Evolutionary conservation across 2,888 invertebrate genomes (phyloP).

Genomic region (Acanthosepion lycidas): DNA sequence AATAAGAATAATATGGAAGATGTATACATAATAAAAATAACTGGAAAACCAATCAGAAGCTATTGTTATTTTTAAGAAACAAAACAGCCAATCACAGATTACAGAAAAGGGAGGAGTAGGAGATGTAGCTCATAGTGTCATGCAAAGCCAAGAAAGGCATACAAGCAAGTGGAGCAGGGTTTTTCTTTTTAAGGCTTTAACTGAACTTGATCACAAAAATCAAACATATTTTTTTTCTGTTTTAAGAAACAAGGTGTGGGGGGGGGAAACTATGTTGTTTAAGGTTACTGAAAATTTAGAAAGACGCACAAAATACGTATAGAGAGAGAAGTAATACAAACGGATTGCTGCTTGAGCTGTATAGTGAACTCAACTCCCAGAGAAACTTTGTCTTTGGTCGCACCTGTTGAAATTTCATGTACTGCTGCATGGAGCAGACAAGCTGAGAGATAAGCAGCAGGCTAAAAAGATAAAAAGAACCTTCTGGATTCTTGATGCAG

Average conservation of each 20-base stretch:
- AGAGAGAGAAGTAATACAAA: not conserved
- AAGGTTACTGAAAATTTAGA: not conserved
- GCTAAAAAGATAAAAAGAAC: conserved; percentile 33
- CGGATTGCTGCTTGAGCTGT: conserved; percentile 33
- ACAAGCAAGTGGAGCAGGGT: not conserved
- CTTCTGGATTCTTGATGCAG: conserved; percentile 21
- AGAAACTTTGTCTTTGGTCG: conserved; percentile 6
- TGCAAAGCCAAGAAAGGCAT: not conserved
- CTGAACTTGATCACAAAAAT: not conserved
- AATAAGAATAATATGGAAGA: not conserved
- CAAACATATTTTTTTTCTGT: not conserved
- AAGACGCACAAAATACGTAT: not conserved
- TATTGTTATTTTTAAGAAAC: not conserved
- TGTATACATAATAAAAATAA: not conserved
- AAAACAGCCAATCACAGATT: not conserved
- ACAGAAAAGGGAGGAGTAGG: not conserved
- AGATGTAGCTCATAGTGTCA: not conserved
- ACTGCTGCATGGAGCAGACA: conserved; percentile 22
- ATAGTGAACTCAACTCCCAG: conserved; percentile 33
- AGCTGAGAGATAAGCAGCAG: not conserved
- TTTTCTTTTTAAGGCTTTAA: not conserved
- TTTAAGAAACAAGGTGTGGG: not conserved
- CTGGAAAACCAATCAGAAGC: not conserved
- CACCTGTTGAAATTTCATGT: conserved; percentile 4
- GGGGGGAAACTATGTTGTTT: not conserved